These are phyloP conservation scores for Eulacestoma nigropectus DNA, from an alignment of 2,113 vertebrate species.

Conservation along the genomic window DNA sequence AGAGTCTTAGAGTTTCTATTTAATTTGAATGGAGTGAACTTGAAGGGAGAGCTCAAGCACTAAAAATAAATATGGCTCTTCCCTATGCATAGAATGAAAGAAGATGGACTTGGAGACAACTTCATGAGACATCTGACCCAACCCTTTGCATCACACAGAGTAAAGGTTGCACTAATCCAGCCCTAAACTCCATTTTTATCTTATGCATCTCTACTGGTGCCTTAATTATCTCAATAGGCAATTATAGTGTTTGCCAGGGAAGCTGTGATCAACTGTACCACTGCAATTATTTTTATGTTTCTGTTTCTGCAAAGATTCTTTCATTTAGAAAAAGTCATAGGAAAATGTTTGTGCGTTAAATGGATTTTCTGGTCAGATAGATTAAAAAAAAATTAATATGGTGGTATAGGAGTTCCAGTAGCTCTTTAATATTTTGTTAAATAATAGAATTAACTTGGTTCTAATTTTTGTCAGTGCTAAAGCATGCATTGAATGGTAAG, in stretches of 20 bases:
- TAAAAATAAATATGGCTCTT: background rate
- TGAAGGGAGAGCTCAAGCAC: background rate
- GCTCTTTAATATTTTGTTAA: conserved; percentile 2
- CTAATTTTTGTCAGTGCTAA: background rate
- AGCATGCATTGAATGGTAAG: background rate
- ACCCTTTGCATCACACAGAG: background rate
- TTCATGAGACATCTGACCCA: background rate
- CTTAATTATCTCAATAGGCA: background rate
- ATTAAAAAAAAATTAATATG: background rate
- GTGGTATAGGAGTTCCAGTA: background rate
- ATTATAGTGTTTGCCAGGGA: background rate
- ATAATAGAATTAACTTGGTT: background rate
- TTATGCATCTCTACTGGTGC: background rate
- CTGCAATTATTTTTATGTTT: background rate
- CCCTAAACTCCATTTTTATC: background rate
- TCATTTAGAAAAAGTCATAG: background rate
- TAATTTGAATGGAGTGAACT: background rate
- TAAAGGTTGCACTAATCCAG: background rate
- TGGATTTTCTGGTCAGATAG: conserved; percentile 30
- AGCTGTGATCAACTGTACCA: background rate
- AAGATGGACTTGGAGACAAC: background rate
- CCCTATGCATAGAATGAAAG: background rate
- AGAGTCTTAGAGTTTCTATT: background rate
- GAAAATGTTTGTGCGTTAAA: background rate
- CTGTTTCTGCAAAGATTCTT: background rate